Base-by-base conservation (phyloP, 2,113 vertebrate genomes). In the Calidris pygmaea region DNA sequence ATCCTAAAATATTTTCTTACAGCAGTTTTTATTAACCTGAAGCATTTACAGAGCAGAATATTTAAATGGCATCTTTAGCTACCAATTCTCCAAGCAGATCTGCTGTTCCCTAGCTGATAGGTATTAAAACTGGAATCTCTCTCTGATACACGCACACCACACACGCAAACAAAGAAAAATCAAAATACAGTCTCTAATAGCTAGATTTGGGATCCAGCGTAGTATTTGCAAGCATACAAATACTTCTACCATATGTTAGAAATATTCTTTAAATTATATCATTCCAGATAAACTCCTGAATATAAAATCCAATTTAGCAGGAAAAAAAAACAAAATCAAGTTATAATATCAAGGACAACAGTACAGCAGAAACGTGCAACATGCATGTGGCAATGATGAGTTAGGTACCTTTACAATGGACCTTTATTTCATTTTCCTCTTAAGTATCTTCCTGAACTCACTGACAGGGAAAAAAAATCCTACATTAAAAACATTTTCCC, bases 31-130 rank as follows among this genome's bases (percentile, higher is more conserved):
- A 98, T 97, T 96, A 98, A 98, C 95, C 95, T 97, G 81, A 96
- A 97, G 90, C 97, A 97, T 97, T 97, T 98, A 97, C 94, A 97
- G 95, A 97, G 94, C 63, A 97, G 96, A 96, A 97, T 96, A 98
- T 97, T 97, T 98, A 97, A 97, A 97, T 47, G 47, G 55, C 76
- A 95, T 68, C 97, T 98, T 98, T 96, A 97, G 94, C 96, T 97
- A 97, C 96, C 95, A 96, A 89, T 98, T 98, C 97, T 97, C 97
- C 96, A 96, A 97, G 97, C 93, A 97, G 97, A 97, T 97, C 95
- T 95, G 89, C 50, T 60, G 65, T 96, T 98, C 89, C 94, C 96
- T 91, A 76, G 93, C 84, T 92, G 92, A 85, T 59, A 90, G 56
- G 63, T 70, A 85, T 81, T 93, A 85, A 86, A 94, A 95, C 75